Evolutionary conservation across 2,888 invertebrate genomes (phyloP).

Genomic region (Tanypteryx hageni): DNA sequence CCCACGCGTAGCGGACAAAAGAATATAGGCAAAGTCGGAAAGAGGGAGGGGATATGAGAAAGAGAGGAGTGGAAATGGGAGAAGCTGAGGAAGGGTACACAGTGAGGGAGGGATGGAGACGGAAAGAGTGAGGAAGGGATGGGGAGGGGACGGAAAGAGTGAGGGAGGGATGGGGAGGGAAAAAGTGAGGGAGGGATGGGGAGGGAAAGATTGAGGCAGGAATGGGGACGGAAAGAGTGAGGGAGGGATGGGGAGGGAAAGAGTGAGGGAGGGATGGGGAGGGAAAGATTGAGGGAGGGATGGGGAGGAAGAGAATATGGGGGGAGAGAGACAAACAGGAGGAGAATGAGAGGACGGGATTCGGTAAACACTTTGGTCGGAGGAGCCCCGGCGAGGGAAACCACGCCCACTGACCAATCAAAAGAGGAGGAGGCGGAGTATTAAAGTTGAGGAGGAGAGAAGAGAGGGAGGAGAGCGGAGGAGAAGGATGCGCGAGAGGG

Average conservation of each 20-base stretch:
- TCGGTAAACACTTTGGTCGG: slow-evolving; percentile 62
- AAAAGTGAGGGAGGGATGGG: background rate
- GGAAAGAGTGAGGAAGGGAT: background rate
- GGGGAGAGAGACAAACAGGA: slow-evolving; percentile 11
- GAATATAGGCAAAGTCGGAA: background rate
- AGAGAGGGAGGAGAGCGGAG: background rate
- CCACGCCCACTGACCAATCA: slow-evolving; percentile 64
- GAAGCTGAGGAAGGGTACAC: background rate
- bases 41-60: background rate
- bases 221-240: background rate
- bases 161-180: background rate
- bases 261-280: background rate
- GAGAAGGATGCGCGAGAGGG: slow-evolving; percentile 53
- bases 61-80: background rate
- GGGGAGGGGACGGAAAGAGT: too few relatives aligned
- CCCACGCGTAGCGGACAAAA: background rate
- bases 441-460: slow-evolving; percentile 38
- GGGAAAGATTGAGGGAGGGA: background rate
- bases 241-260: background rate
- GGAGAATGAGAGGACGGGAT: slow-evolving; percentile 59
- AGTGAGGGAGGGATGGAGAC: too few relatives aligned
- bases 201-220: background rate
- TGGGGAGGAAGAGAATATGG: slow-evolving; percentile 12
- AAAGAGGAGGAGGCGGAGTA: slow-evolving; percentile 58
- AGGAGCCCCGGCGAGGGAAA: slow-evolving; percentile 55